Percentiles rank a stretch among this genome's conserved stretches.
Conservation (phyloP, 2,888 invertebrate genomes). For the Sclerodermus sp. region DNA sequence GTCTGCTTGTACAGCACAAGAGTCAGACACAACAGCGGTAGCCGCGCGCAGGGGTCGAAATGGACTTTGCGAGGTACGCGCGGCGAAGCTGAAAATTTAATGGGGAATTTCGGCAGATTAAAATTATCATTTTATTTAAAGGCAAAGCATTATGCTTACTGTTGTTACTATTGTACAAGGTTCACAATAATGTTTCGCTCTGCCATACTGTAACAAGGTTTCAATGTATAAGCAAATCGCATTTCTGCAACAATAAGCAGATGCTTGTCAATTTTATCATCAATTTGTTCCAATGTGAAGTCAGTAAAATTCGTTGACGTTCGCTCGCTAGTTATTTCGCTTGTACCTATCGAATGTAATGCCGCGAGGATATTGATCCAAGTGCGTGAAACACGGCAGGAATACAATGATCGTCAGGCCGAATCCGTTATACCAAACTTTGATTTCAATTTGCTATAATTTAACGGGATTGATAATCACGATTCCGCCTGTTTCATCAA, state of each 20-base stretch:
- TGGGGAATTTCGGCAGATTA: no score
- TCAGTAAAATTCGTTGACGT: constrained; percentile 24
- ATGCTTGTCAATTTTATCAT: constrained; percentile 26
- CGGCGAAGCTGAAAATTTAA: no score
- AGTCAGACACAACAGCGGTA: no score
- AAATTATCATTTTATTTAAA: no score
- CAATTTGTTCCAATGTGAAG: constrained; percentile 35
- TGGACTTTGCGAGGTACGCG: no score
- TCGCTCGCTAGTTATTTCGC: constrained; percentile 27
- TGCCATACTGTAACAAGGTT: no score
- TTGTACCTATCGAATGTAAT: constrained; percentile 16
- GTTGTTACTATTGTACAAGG: no score
- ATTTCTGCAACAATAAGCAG: constrained; percentile 13
- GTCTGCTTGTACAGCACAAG: no score
- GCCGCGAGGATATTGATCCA: constrained; percentile 32
- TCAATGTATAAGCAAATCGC: constrained; percentile 19
- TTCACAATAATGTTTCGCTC: no score
- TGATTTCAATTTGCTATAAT: constrained; percentile 31
- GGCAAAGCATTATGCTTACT: no score
- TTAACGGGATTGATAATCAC: constrained; percentile 28
- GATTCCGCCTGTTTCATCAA: constrained; percentile 18
- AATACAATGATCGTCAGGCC: background rate
- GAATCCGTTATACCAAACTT: constrained; percentile 21
- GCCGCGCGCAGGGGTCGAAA: no score
- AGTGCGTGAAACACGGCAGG: background rate